Evolutionary conservation across 2,888 invertebrate genomes (phyloP).

Genomic region (Aspidiotus rigidus): DNA sequence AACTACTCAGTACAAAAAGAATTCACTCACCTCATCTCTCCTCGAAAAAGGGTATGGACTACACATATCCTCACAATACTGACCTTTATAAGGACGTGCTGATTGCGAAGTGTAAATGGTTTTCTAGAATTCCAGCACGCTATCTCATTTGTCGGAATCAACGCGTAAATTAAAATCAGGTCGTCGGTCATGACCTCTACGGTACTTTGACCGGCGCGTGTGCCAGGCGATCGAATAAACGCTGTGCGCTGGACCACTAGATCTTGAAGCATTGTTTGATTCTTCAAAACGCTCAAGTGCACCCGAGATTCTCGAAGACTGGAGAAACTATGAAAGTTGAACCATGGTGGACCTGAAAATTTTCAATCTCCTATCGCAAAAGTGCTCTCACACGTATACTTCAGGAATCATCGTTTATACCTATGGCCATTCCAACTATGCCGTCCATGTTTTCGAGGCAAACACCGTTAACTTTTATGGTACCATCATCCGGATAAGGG

Average conservation of each 20-base stretch:
- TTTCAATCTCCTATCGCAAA: not conserved
- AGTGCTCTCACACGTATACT: not conserved
- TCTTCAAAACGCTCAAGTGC: conserved; percentile 52
- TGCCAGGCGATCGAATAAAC: conserved; percentile 48
- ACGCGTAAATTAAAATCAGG: conserved; percentile 42
- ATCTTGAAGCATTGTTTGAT: conserved; percentile 41
- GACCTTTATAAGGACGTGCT: not conserved
- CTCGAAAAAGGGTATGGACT: too few relatives aligned
- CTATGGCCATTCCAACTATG: conserved; percentile 58
- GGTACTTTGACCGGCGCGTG: conserved; percentile 58
- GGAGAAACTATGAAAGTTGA: conserved; percentile 56
- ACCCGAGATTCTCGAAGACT: conserved; percentile 58
- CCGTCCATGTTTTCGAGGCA: conserved; percentile 66
- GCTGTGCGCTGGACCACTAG: conserved; percentile 41
- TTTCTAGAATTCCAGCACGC: conserved; percentile 43
- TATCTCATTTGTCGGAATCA: conserved; percentile 42
- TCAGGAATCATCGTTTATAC: conserved; percentile 43
- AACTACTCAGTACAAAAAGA: too few relatives aligned
- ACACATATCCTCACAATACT: too few relatives aligned
- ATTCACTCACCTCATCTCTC: too few relatives aligned
- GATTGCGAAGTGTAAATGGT: not conserved
- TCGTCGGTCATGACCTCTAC: conserved; percentile 47
- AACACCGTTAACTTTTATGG: conserved; percentile 54
- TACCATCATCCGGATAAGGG: conserved; percentile 56
- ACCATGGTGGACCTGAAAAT: conserved; percentile 37